Evolutionary conservation across 2,113 vertebrate species (phyloP).

Genomic region (Thalassoma bifasciatum): DNA sequence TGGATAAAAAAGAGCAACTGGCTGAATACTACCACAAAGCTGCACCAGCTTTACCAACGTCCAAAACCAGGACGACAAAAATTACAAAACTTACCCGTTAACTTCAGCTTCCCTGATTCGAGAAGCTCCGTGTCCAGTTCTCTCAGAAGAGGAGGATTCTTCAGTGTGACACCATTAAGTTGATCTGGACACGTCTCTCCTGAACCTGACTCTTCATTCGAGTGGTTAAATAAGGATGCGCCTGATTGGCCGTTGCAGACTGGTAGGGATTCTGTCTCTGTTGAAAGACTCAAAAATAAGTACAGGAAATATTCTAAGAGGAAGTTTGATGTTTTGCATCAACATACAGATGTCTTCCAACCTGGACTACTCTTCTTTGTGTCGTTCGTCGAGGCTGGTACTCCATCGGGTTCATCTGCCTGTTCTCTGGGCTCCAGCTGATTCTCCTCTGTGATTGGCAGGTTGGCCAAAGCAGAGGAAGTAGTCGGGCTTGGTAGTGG

Average conservation of each 20-base stretch:
- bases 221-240: slow-evolving; percentile 60
- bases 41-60: neutral
- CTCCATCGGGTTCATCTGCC: slow-evolving; percentile 35
- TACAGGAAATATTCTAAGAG: neutral
- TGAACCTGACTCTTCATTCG: slow-evolving; percentile 37
- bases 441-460: slow-evolving; percentile 46
- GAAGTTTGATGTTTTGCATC: neutral
- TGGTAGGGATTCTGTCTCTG: slow-evolving; percentile 54
- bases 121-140: slow-evolving; percentile 82
- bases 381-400: slow-evolving; percentile 1
- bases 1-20: too few species aligned
- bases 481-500: slow-evolving; percentile 39
- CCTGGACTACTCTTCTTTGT: slow-evolving; percentile 58
- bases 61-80: neutral
- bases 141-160: slow-evolving; percentile 63
- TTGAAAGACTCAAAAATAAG: slow-evolving; percentile 24
- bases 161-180: slow-evolving; percentile 41
- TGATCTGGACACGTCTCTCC: slow-evolving; percentile 45
- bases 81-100: slow-evolving; percentile 77
- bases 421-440: slow-evolving; percentile 29
- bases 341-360: slow-evolving; percentile 26
- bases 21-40: neutral
- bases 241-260: slow-evolving; percentile 61
- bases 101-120: slow-evolving; percentile 80
- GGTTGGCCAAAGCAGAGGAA: slow-evolving; percentile 38